These are phyloP conservation scores for Epinotia nisella DNA, from an alignment of 2,888 invertebrate genomes.

Conservation along the genomic window DNA sequence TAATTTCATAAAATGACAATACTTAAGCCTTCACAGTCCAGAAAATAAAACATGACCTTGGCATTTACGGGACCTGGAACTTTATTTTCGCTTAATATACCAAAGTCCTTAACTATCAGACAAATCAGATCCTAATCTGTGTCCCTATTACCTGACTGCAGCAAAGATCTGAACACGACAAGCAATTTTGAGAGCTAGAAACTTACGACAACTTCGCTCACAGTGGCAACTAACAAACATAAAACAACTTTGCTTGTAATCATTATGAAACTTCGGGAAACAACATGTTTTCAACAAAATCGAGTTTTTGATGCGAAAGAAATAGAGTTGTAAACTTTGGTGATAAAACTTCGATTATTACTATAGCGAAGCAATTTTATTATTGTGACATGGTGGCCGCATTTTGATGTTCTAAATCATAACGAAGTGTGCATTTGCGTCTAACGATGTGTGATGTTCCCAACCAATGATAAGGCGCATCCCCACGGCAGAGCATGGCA, in stretches of 20 bases:
- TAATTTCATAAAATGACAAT: too few species aligned
- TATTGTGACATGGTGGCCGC: neutral
- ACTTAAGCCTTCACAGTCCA: too few species aligned
- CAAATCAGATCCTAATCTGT: neutral
- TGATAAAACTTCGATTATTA: constrained; percentile 32
- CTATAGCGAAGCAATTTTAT: constrained; percentile 1
- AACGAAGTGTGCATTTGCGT: neutral
- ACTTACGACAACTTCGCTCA: constrained; percentile 25
- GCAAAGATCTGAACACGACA: constrained; percentile 8
- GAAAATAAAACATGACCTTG: too few species aligned
- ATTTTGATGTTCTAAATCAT: neutral
- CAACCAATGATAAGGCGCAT: neutral
- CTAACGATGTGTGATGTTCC: neutral
- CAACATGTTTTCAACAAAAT: constrained; percentile 23
- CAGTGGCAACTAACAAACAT: constrained; percentile 22
- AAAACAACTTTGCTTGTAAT: constrained; percentile 20
- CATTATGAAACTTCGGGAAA: constrained; percentile 26
- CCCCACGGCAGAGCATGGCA: too few species aligned
- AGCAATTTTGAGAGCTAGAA: neutral
- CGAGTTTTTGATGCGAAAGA: constrained; percentile 11
- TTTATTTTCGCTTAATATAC: neutral
- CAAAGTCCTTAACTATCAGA: neutral
- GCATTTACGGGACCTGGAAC: too few species aligned
- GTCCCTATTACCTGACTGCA: neutral
- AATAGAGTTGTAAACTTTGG: constrained; percentile 15